Base-by-base conservation (phyloP, 2,888 invertebrate genomes). In the Dinocampus coccinellae region DNA sequence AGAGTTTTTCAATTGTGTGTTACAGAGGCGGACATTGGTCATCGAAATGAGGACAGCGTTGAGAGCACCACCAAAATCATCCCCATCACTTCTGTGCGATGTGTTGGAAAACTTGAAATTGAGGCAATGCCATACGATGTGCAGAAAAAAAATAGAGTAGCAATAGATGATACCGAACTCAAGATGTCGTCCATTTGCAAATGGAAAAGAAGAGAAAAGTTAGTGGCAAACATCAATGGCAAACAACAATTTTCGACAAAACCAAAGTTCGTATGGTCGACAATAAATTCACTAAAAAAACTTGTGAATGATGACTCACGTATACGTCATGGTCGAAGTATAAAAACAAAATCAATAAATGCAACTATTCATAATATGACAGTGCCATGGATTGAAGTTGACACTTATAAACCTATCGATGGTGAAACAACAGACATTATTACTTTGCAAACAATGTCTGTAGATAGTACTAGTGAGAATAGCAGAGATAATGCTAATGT, bases 11-110 rank as follows among this genome's bases (percentile, higher is more conserved):
- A 26, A 61, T 61, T 52, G 10, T n/a, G 16, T 26, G 58, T 70
- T 70, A 65, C 71, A 71, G 71, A 62, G 66, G 67, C 66, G 55
- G 71, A 70, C 47, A 36, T 65, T 65, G 52, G 60, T 65, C 70
- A 70, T 70, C 65, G 60, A 55, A 66, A 66, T 34, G 66, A 66
- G 57, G 55, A 39, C 55, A 66, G 29, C 66, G 33, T 42, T 55
- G 55, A 63, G 29, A 64, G 33, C 9, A 61, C 34, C 26, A 22
- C 61, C 6, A 34, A 39, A 3, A 57, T 13, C 20, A 62, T 6
- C 9, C 11, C 62, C 42, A 42, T 20, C 42, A 36, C 22, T 39
- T 22, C 42, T 47, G 33, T 42, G n/a, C 70, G 58, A 26, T 64
- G 64, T 42, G 57, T 64, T 64, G 64, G 64, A 57, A 70, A 70